Evolutionary conservation across 2,888 invertebrate species (phyloP).

Genomic region (Campopleginae sp.): DNA sequence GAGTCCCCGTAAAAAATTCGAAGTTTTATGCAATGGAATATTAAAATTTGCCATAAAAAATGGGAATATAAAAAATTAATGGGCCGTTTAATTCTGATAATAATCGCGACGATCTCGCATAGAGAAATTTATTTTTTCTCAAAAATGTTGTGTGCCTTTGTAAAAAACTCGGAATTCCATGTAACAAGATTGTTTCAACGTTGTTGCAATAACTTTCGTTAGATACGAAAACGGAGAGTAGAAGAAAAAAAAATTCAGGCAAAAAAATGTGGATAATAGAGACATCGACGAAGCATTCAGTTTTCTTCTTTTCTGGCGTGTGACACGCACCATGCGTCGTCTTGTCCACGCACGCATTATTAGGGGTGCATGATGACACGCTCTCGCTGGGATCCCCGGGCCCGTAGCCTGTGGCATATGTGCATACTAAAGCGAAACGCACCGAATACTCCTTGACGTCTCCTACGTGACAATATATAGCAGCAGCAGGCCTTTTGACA

Average conservation of each 20-base stretch:
- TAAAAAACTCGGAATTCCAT: background rate
- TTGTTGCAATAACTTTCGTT: background rate
- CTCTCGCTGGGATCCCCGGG: conserved; percentile 17
- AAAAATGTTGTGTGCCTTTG: background rate
- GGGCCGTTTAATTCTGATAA: no score
- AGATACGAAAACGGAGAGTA: background rate
- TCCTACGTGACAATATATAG: background rate
- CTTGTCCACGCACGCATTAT: conserved; percentile 80
- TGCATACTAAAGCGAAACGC: background rate
- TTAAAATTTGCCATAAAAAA: background rate
- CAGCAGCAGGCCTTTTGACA: background rate
- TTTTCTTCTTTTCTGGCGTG: conserved; percentile 69
- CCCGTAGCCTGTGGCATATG: conserved; percentile 13
- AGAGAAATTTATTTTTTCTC: no score
- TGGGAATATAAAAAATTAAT: background rate
- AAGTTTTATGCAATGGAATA: no score
- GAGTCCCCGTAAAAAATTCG: no score
- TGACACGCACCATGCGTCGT: conserved; percentile 80
- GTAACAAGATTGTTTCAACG: background rate
- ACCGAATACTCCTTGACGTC: background rate
- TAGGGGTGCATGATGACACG: conserved; percentile 79
- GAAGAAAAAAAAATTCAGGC: background rate
- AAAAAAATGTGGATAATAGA: background rate
- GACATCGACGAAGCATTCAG: background rate
- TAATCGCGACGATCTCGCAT: no score